Evolutionary conservation across 2,888 invertebrate genomes (phyloP).

Genomic region (Phyllotreta cruciferae): DNA sequence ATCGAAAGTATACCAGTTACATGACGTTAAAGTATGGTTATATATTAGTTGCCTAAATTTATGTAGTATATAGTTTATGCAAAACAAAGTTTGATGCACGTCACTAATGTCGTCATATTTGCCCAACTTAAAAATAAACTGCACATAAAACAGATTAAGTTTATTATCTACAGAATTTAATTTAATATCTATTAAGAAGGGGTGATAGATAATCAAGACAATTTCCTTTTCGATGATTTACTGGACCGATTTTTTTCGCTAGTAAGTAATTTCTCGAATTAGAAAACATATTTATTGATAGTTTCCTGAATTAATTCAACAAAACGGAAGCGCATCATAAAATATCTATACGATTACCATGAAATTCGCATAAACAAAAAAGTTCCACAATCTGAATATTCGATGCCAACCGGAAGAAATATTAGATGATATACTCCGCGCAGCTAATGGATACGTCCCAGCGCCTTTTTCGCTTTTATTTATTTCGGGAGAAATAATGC

Average conservation of each 20-base stretch:
- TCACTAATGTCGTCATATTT: no score
- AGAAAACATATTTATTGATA: constrained; percentile 30
- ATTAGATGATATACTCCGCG: constrained; percentile 53
- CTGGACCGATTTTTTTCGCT: not conserved
- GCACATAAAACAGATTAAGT: no score
- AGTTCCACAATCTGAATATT: constrained; percentile 54
- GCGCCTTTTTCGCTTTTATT: constrained; percentile 46
- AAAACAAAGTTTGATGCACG: no score
- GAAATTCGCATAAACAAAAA: constrained; percentile 55
- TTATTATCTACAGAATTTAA: no score
- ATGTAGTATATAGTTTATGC: no score
- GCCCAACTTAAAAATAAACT: no score
- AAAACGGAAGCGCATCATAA: constrained; percentile 32
- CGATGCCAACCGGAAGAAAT: constrained; percentile 58
- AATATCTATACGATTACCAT: constrained; percentile 50
- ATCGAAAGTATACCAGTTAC: no score
- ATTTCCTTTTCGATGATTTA: not conserved
- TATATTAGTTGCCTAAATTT: no score
- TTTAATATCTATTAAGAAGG: no score
- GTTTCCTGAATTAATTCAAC: constrained; percentile 28
- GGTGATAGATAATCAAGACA: not conserved
- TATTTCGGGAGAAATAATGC: constrained; percentile 30
- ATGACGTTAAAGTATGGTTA: no score
- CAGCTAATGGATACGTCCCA: constrained; percentile 49
- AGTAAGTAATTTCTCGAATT: constrained; percentile 25